Evolutionary conservation across 2,888 invertebrate species (phyloP).

Genomic region (Amaurobius ferox): DNA sequence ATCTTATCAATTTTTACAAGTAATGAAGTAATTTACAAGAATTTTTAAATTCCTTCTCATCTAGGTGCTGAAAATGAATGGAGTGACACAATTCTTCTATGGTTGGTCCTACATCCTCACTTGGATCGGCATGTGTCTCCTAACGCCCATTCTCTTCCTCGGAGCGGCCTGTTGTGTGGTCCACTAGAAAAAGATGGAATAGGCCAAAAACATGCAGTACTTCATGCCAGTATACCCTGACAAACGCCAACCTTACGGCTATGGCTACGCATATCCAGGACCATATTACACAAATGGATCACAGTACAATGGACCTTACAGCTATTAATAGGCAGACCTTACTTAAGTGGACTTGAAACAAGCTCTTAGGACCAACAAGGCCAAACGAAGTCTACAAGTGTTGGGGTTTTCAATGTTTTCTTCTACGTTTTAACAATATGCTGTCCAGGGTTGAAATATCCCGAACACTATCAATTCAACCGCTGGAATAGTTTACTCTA

Average conservation of each 20-base stretch:
- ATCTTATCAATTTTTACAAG: too few species aligned
- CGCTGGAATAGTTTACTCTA: too few species aligned
- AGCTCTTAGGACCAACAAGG: background rate
- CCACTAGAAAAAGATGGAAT: conserved; percentile 94
- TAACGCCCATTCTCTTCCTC: conserved; percentile 94
- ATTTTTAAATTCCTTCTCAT: too few species aligned
- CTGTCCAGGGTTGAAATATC: background rate
- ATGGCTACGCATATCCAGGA: conserved; percentile 88
- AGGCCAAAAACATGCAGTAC: conserved; percentile 98
- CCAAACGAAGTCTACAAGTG: background rate
- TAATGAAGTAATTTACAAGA: too few species aligned
- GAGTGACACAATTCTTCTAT: conserved; percentile 80
- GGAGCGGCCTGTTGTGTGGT: conserved; percentile 96
- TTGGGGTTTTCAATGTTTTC: too few species aligned
- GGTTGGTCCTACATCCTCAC: conserved; percentile 98
- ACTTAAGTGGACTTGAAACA: background rate
- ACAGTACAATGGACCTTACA: conserved; percentile 91
- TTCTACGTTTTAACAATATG: background rate
- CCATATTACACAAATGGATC: conserved; percentile 89
- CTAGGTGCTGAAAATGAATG: conserved; percentile 74
- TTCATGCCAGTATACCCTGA: conserved; percentile 92
- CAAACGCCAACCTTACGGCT: conserved; percentile 84
- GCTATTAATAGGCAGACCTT: conserved; percentile 82
- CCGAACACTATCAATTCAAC: too few species aligned
- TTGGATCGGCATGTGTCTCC: conserved; percentile 95